A percentile compares a stretch with the other conserved stretches of the same genome.
phyloP scores from a whole-genome alignment of 2,888 invertebrate species.

The Aphidoletes aphidimyza region DNA sequence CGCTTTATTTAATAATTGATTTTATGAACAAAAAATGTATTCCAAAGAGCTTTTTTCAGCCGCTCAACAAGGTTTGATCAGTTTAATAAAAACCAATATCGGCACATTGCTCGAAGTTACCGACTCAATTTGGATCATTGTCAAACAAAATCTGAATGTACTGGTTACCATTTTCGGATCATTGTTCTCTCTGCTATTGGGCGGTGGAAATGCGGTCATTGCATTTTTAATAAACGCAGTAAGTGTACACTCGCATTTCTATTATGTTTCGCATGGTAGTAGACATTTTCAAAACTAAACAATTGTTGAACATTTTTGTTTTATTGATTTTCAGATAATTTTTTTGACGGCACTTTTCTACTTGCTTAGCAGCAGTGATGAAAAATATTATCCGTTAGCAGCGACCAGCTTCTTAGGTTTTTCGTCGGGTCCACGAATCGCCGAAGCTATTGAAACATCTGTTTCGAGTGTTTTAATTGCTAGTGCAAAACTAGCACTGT shows the following conservation, averaged over 20 bases:
- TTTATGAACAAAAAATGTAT: conserved; percentile 62
- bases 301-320: not conserved
- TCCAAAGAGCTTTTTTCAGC: conserved; percentile 67
- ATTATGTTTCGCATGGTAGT: too few relatives aligned
- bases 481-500: conserved; percentile 95
- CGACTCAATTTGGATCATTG: conserved; percentile 87
- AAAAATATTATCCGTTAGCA: conserved; percentile 92
- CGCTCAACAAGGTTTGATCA: conserved; percentile 73
- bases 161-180: conserved; percentile 86
- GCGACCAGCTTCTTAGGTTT: conserved; percentile 81
- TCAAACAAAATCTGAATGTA: conserved; percentile 92
- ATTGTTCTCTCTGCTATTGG: conserved; percentile 85
- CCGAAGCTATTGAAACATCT: conserved; percentile 85
- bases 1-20: conserved; percentile 60
- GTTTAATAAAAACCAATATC: conserved; percentile 89
- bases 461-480: conserved; percentile 95
- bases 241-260: too few relatives aligned
- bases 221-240: conserved; percentile 88
- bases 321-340: conserved; percentile 77
- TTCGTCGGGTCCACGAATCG: conserved; percentile 80
- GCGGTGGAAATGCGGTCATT: conserved; percentile 89
- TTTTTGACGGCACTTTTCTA: conserved; percentile 98
- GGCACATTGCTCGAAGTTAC: conserved; percentile 88
- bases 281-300: too few relatives aligned
- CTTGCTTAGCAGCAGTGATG: conserved; percentile 85